phyloP scores from a whole-genome alignment of 2,888 invertebrate species.

The Monochamus alternatus region DNA sequence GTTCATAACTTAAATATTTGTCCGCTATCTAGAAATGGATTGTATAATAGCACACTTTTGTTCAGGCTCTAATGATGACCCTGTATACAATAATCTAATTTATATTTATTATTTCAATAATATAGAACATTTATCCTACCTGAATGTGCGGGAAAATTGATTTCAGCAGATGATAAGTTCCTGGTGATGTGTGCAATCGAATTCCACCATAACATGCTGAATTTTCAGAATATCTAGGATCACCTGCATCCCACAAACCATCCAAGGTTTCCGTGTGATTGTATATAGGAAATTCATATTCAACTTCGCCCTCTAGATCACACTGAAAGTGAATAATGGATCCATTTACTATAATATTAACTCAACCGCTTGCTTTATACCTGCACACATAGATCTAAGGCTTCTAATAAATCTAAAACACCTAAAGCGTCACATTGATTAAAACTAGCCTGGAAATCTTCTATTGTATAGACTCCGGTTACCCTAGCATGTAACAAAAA shows the following conservation, averaged over 20 bases:
- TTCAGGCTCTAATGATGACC: no score
- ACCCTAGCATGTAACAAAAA: slow-evolving; percentile 73
- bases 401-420: slow-evolving; percentile 79
- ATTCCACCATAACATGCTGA: slow-evolving; percentile 78
- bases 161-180: slow-evolving; percentile 76
- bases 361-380: slow-evolving; percentile 62
- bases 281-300: slow-evolving; percentile 85
- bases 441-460: slow-evolving; percentile 82
- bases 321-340: slow-evolving; percentile 70
- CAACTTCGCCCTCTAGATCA: slow-evolving; percentile 80
- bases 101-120: background rate
- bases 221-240: slow-evolving; percentile 70
- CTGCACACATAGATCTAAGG: slow-evolving; percentile 80
- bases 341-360: background rate
- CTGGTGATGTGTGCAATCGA: slow-evolving; percentile 74
- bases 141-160: slow-evolving; percentile 81
- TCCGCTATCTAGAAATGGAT: no score
- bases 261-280: slow-evolving; percentile 78
- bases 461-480: slow-evolving; percentile 81
- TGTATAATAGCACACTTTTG: no score
- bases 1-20: no score
- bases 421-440: slow-evolving; percentile 81
- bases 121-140: slow-evolving; percentile 63
- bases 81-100: no score
- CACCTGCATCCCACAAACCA: slow-evolving; percentile 79